These are phyloP conservation scores for Poeciliopsis paucimaculata DNA, from an alignment of 2,797 vertebrate species.

Conservation along the genomic window DNA sequence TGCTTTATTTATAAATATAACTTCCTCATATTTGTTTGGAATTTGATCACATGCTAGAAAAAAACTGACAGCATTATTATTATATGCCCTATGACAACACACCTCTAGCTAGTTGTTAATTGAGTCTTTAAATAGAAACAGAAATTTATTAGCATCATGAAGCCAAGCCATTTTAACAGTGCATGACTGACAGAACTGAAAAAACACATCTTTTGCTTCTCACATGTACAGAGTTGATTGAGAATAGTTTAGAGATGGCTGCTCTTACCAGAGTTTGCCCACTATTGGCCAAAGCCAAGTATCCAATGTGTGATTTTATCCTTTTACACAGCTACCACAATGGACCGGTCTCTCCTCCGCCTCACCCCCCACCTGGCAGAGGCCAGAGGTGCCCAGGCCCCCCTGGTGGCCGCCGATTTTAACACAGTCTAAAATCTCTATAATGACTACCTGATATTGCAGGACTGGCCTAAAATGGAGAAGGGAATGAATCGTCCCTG, in stretches of 20 bases:
- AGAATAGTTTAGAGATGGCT: conserved; percentile 41
- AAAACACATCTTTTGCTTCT: conserved; percentile 34
- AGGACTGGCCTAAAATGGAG: conserved; percentile 54
- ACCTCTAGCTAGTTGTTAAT: conserved; percentile 25
- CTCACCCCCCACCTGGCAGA: conserved; percentile 83
- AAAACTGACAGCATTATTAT: conserved; percentile 6
- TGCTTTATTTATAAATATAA: conserved; percentile 26
- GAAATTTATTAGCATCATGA: conserved; percentile 20
- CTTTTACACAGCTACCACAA: conserved; percentile 88
- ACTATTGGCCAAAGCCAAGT: conserved; percentile 71
- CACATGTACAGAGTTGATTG: conserved; percentile 23
- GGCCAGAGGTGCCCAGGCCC: conserved; percentile 86
- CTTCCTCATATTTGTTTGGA: conserved; percentile 24
- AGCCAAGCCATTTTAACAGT: conserved; percentile 50
- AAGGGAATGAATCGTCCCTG: conserved; percentile 42
- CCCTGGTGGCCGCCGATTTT: conserved; percentile 85
- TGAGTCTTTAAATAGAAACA: conserved; percentile 15
- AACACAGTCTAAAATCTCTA: conserved; percentile 77
- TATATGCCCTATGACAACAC: conserved; percentile 29
- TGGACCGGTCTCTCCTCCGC: conserved; percentile 84
- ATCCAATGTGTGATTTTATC: conserved; percentile 86
- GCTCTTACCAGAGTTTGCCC: conserved; percentile 71
- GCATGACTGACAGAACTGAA: conserved; percentile 53
- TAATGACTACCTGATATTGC: conserved; percentile 51
- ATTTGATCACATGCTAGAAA: conserved; percentile 36